Evolutionary conservation across 2,797 vertebrate species (phyloP).

Genomic region (Pseudotriccus pelzelni): DNA sequence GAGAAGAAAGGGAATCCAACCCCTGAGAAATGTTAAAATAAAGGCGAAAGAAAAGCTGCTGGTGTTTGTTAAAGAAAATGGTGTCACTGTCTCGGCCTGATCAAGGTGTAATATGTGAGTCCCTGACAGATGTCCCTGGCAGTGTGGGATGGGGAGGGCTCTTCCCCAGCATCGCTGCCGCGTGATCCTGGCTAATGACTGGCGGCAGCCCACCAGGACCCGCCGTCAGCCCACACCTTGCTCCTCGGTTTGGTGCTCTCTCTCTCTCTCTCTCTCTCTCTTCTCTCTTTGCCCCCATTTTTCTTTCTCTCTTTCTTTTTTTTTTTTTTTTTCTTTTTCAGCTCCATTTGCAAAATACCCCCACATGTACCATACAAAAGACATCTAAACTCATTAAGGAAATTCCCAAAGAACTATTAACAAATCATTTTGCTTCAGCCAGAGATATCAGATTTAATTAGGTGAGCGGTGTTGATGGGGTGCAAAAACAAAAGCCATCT

Average conservation of each 20-base stretch:
- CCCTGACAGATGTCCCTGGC: constrained; percentile 74
- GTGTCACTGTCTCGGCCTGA: constrained; percentile 81
- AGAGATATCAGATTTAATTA: constrained; percentile 98
- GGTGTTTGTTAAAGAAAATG: constrained; percentile 90
- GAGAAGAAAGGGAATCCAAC: constrained; percentile 88
- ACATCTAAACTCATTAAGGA: constrained; percentile 97
- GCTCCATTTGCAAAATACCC: constrained; percentile 73
- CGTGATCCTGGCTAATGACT: constrained; percentile 84
- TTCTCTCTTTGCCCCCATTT: too few species aligned
- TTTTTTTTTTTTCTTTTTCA: background rate
- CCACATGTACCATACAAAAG: constrained; percentile 86
- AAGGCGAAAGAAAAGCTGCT: constrained; percentile 77
- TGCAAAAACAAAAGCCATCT: constrained; percentile 94
- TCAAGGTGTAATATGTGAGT: constrained; percentile 85
- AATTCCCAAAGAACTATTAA: constrained; percentile 95
- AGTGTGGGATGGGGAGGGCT: constrained; percentile 68
- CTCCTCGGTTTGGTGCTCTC: constrained; percentile 61
- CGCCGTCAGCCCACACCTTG: constrained; percentile 82
- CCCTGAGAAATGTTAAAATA: constrained; percentile 86
- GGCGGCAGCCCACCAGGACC: constrained; percentile 71
- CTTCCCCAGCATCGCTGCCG: constrained; percentile 68
- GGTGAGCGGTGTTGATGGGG: constrained; percentile 92
- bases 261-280: constrained; percentile 57
- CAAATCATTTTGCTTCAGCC: constrained; percentile 84
- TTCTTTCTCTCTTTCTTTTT: background rate